phyloP scores from a whole-genome alignment of 2,797 vertebrate genomes.

The Pipistrellus pygmaeus region DNA sequence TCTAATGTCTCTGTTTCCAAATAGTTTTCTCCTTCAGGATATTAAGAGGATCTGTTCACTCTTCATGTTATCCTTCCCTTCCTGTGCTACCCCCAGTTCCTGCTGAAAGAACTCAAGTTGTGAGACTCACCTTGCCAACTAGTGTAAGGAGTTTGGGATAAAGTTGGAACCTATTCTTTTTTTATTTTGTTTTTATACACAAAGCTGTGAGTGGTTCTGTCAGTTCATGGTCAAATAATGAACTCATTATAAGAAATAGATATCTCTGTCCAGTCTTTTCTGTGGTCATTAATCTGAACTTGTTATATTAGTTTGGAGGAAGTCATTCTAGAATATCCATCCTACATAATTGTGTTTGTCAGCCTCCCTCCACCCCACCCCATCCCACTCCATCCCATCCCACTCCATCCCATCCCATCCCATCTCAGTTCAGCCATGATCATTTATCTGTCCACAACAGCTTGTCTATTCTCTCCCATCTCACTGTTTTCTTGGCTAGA shows the following conservation, averaged over 20 bases:
- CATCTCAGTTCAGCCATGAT: background rate
- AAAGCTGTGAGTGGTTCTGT: background rate
- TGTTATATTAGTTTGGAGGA: slow-evolving; percentile 15
- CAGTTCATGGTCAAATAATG: background rate
- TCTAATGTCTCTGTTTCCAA: slow-evolving; percentile 78
- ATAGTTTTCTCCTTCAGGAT: slow-evolving; percentile 79
- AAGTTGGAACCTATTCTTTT: background rate
- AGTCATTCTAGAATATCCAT: background rate
- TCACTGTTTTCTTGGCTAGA: background rate
- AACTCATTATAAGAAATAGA: background rate
- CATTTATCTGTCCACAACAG: background rate
- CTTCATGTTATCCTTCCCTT: slow-evolving; percentile 19
- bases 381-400: too few relatives aligned
- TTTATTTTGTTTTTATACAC: background rate
- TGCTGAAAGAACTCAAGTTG: background rate
- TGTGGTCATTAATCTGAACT: background rate
- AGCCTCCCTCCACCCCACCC: background rate
- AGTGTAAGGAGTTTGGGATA: background rate
- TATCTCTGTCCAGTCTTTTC: background rate
- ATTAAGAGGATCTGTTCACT: slow-evolving; percentile 73
- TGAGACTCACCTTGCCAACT: background rate
- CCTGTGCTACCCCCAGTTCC: slow-evolving; percentile 21
- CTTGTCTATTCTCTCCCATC: background rate
- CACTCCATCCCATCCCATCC: too few relatives aligned
- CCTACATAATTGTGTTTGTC: background rate